Base-by-base conservation (phyloP, 2,888 invertebrate genomes). In the Phanerotoma sp. region DNA sequence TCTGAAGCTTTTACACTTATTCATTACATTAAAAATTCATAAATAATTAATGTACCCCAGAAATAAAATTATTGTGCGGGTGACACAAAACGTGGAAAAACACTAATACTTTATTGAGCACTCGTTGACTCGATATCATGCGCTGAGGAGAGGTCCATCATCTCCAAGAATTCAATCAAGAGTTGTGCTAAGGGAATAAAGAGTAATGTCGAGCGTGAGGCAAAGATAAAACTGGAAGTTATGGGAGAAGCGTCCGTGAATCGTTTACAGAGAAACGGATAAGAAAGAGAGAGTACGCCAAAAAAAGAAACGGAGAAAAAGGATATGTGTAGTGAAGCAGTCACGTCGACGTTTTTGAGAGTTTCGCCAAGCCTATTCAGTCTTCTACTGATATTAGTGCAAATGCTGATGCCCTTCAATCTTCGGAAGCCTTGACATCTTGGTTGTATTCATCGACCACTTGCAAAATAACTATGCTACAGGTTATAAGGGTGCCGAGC, bases 401-500 rank as follows among this genome's bases (percentile, higher is more conserved):
- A n/a, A n/a, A n/a, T 18, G 18, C 20, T 25, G 25, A 1, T 25
- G 3, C 25, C 25, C 25, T 25, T 3, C 1, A 25, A 37, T 37
- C 13, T 9, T 37, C 20, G 5, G 20, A 40, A 21, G 18, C 21
- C 21, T 9, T n/a, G n/a, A 9, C 37, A 37, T 16, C 15, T 38
- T 41, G 22, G 21, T 22, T 13, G 16, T 11, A 20, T 22, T 47
- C 38, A 35, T 45, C 32, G 18, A 51, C 50, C 35, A 30, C 22
- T 25, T 32, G 33, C 22, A 41, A 32, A 21, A 48, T 32, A 21
- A 56, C 35, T 53, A 48, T 15, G 45, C 25, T 25, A 9, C 25
- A 32, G 47, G 22, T 33, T 44, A 46, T 22, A 33, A 13, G 33
- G 15, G 30, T 38, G 54, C 42, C 49, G 33, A 56, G 46, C 48